These are phyloP conservation scores for Brachypalpus laphriformis DNA, from an alignment of 2,888 invertebrate species.

Conservation along the genomic window DNA sequence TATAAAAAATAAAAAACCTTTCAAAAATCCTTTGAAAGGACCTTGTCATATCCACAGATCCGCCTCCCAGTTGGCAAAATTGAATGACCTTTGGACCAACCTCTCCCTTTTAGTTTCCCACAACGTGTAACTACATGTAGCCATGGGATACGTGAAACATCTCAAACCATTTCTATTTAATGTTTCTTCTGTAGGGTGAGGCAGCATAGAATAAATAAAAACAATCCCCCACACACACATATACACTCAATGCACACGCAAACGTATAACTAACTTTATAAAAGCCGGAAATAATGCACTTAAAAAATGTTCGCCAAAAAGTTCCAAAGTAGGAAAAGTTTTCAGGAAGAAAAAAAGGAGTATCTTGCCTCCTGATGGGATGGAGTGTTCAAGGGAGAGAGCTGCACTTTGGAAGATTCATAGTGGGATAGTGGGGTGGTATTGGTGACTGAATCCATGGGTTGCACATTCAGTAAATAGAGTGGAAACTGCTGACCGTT, in stretches of 20 bases:
- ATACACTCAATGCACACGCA: not conserved
- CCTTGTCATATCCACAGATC: slow-evolving; percentile 17
- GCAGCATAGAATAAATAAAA: slow-evolving; percentile 62
- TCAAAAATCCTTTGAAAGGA: slow-evolving; percentile 30
- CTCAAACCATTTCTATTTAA: slow-evolving; percentile 56
- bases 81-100: slow-evolving; percentile 61
- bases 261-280: slow-evolving; percentile 76
- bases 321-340: slow-evolving; percentile 53
- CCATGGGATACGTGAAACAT: slow-evolving; percentile 51
- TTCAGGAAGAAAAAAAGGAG: not conserved
- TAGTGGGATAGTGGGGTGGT: too few relatives aligned
- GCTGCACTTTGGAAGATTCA: not conserved
- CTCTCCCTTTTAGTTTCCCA: not conserved
- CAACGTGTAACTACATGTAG: slow-evolving; percentile 50
- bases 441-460: slow-evolving; percentile 3
- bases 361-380: slow-evolving; percentile 8
- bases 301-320: slow-evolving; percentile 72
- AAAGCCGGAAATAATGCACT: slow-evolving; percentile 80
- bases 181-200: slow-evolving; percentile 28
- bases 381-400: not conserved
- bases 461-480: slow-evolving; percentile 62
- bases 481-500: slow-evolving; percentile 74
- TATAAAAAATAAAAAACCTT: slow-evolving; percentile 8
- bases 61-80: slow-evolving; percentile 8
- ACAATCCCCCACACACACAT: slow-evolving; percentile 32